These are phyloP conservation scores for Chelmon rostratus DNA, from an alignment of 2,797 vertebrate genomes.

Conservation along the genomic window DNA sequence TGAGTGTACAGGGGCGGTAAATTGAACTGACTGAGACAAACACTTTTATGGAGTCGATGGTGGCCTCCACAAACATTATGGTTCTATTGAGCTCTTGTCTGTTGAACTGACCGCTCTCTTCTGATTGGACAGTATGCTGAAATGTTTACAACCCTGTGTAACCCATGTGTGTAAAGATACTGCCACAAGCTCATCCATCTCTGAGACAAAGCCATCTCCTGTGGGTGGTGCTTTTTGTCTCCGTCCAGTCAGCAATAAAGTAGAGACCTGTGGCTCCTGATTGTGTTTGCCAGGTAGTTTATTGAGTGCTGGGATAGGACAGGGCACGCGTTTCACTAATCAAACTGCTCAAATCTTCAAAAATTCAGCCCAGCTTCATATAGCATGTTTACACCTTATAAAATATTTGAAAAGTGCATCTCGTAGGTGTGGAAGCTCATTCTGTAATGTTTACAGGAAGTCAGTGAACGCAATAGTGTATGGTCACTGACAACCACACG, in stretches of 20 bases:
- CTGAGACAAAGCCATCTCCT: constrained; percentile 15
- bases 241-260: constrained; percentile 22
- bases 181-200: constrained; percentile 23
- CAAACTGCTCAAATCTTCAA: background rate
- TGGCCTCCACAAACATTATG: constrained; percentile 26
- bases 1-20: background rate
- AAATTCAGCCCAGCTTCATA: background rate
- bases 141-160: constrained; percentile 27
- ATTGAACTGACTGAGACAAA: constrained; percentile 9
- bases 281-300: background rate
- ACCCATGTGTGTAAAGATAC: constrained; percentile 15
- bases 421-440: background rate
- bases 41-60: background rate
- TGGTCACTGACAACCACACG: background rate
- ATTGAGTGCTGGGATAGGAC: background rate
- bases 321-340: background rate
- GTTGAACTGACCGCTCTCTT: constrained; percentile 2
- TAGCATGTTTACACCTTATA: background rate
- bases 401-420: background rate
- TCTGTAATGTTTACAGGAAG: background rate
- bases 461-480: background rate
- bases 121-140: constrained; percentile 11
- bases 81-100: constrained; percentile 22
- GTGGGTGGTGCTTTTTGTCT: background rate
- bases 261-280: constrained; percentile 6